phyloP scores from a whole-genome alignment of 1,140 invertebrate species.

The Bombus haemorrhoidalis region DNA sequence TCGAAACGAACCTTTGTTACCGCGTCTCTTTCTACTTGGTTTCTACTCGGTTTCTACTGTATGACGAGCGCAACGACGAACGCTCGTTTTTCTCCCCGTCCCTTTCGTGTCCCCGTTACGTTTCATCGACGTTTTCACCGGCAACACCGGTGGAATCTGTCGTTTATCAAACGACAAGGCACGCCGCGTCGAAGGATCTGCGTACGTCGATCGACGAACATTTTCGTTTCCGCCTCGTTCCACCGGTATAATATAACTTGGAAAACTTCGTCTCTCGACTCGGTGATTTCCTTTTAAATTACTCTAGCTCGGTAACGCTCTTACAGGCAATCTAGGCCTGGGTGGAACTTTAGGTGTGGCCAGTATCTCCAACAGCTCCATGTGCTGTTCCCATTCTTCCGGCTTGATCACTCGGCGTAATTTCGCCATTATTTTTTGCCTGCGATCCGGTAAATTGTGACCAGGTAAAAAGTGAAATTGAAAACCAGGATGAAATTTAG shows the following conservation, averaged over 20 bases:
- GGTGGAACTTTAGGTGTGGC: conserved; percentile 63
- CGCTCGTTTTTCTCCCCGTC: too few relatives aligned
- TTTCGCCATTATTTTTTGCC: conserved; percentile 64
- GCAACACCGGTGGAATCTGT: neutral
- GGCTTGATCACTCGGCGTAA: conserved; percentile 63
- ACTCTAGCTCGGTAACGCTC: neutral
- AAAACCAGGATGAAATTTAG: too few relatives aligned
- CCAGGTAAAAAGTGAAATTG: neutral
- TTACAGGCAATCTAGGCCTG: conserved; percentile 57
- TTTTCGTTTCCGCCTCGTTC: neutral
- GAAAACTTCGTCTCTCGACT: neutral
- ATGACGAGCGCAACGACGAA: too few relatives aligned
- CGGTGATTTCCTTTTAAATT: neutral
- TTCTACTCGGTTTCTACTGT: too few relatives aligned
- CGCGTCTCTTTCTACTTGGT: neutral
- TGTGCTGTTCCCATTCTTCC: conserved; percentile 72
- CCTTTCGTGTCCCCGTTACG: too few relatives aligned
- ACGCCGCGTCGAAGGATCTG: neutral
- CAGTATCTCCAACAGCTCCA: conserved; percentile 60
- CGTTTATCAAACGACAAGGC: neutral
- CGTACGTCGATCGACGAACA: neutral
- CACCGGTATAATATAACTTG: neutral
- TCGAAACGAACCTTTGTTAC: neutral
- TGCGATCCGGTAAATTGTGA: conserved; percentile 25
- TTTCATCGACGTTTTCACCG: too few relatives aligned